Base-by-base conservation (phyloP, 37 sponge, comb jelly and placozoan genomes). In the Theonella swinhoei region DNA sequence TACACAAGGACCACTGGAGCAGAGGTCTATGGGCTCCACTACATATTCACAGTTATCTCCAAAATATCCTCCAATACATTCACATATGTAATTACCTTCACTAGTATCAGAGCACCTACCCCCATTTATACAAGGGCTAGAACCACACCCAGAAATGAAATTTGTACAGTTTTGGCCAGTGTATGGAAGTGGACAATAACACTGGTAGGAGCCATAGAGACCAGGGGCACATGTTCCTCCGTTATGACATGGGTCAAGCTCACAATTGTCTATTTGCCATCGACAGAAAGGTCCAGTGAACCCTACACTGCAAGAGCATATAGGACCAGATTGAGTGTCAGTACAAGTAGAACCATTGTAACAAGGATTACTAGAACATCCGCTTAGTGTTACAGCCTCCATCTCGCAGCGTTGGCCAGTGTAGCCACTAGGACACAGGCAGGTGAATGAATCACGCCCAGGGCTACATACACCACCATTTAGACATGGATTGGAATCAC, bases 281-380 rank as follows among this genome's bases (percentile, higher is more conserved):
- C 90, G 81, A 63, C 94, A 94, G 33, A 39, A 37, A 4, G 88
- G 89, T 2, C 94, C 94, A 14, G 87, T 80, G 74, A 83, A 94
- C 34, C 91, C 94, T 1, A 80, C 78, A 29, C 88, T 80, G 68
- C 94, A 94, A 4, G 54, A n/a, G 78, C 94, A 94, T 1, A 32
- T 32, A 23, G 77, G 77, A 3, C 71, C 81, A 26, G 43, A 14
- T 0, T 66, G 23, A 0, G 84, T 75, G 28, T 83, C 82, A 1
- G 62, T 61, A 82, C 94, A 94, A 2, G 75, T 34, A 28, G 86
- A 82, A 14, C 91, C 91, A 80, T 94, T 67, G 66, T 85, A 76
- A 72, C 94, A 94, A 33, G 94, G 94, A 37, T 94, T 90, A 8
- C 61, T 20, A 2, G 67, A 41, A 90, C 90, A 90, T 1, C 87